Conservation (phyloP, 2,797 vertebrate genomes). For the Anabas testudineus region DNA sequence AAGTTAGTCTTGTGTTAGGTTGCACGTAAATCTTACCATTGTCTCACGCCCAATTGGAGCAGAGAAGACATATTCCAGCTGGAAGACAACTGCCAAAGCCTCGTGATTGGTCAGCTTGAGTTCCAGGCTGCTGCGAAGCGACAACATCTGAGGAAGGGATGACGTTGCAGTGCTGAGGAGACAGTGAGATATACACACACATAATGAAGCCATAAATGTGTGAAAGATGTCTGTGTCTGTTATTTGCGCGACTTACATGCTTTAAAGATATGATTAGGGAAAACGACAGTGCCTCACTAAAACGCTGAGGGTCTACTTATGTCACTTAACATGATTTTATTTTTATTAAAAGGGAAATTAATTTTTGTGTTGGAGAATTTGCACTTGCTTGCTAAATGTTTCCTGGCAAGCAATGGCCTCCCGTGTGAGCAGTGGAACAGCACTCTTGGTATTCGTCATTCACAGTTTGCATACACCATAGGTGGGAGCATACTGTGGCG, state of each 20-base stretch:
- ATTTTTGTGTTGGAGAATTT: slow-evolving; percentile 52
- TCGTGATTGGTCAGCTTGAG: slow-evolving; percentile 88
- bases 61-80: slow-evolving; percentile 92
- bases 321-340: slow-evolving; percentile 14
- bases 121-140: slow-evolving; percentile 89
- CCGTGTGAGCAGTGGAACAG: slow-evolving; percentile 61
- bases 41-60: slow-evolving; percentile 72
- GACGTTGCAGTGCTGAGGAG: slow-evolving; percentile 65
- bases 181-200: slow-evolving; percentile 32
- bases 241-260: not conserved
- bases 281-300: slow-evolving; percentile 13
- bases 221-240: not conserved
- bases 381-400: slow-evolving; percentile 53
- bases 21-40: slow-evolving; percentile 81
- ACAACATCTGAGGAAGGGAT: slow-evolving; percentile 72
- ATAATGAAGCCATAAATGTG: slow-evolving; percentile 16
- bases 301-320: not conserved
- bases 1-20: not conserved
- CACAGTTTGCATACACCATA: slow-evolving; percentile 71
- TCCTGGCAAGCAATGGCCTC: slow-evolving; percentile 58
- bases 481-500: slow-evolving; percentile 61
- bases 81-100: slow-evolving; percentile 86
- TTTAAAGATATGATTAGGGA: slow-evolving; percentile 6
- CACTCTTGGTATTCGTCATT: slow-evolving; percentile 69
- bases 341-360: slow-evolving; percentile 35